A percentile compares a stretch with the other conserved stretches of the same genome.
phyloP scores from a whole-genome alignment of 2,797 vertebrate genomes.

The Lutra lutra region DNA sequence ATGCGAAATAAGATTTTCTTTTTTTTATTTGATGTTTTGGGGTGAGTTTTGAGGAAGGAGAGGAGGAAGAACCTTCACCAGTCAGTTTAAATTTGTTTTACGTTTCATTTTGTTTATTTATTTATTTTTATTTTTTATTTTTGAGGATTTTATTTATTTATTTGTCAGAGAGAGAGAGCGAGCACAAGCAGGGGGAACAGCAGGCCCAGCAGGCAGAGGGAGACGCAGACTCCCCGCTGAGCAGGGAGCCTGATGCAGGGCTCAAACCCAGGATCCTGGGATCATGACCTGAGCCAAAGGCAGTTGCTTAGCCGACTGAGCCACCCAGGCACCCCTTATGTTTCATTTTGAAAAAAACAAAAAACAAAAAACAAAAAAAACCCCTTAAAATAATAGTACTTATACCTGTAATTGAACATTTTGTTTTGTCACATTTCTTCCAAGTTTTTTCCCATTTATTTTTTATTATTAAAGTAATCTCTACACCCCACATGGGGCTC shows the following conservation, averaged over 20 bases:
- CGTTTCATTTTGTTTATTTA: neutral
- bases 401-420: neutral
- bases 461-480: neutral
- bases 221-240: no score
- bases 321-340: no score
- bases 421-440: neutral
- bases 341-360: neutral
- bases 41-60: neutral
- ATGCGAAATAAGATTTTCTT: neutral
- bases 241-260: no score
- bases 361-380: no score
- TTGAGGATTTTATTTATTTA: no score
- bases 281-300: no score
- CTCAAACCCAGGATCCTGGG: no score
- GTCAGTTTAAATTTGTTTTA: neutral
- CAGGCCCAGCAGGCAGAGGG: no score
- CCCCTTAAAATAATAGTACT: neutral
- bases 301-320: no score
- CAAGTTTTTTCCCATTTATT: neutral
- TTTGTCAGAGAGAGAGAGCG: no score
- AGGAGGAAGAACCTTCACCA: neutral
- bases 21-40: neutral
- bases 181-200: no score
- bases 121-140: no score
- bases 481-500: neutral